Percentiles rank a stretch among this genome's conserved stretches.
phyloP scores from a whole-genome alignment of 2,888 invertebrate species.

The Cephus runcator region DNA sequence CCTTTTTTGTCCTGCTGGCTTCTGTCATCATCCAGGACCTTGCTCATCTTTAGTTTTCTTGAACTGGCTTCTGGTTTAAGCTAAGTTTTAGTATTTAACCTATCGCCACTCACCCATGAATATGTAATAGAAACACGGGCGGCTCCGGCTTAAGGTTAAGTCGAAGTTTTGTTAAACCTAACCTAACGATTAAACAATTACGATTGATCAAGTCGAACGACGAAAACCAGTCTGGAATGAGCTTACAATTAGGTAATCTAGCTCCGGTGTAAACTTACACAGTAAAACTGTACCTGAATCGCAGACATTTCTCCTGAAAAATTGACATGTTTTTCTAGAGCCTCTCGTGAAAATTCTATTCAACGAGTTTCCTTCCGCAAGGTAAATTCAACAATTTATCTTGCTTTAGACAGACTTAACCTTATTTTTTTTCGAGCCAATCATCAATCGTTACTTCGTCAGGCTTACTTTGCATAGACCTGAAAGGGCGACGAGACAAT shows the following conservation, averaged over 20 bases:
- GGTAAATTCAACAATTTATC: neutral
- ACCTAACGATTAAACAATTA: too few relatives aligned
- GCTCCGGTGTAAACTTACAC: too few relatives aligned
- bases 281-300: too few relatives aligned
- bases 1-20: neutral
- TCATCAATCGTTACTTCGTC: neutral
- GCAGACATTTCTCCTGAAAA: neutral
- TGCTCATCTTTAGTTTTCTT: neutral
- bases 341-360: neutral
- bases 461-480: neutral
- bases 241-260: too few relatives aligned
- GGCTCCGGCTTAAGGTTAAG: too few relatives aligned
- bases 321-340: neutral
- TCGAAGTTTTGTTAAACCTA: too few relatives aligned
- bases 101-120: too few relatives aligned
- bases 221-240: too few relatives aligned
- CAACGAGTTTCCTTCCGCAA: neutral
- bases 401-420: neutral
- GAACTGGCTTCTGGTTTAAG: neutral
- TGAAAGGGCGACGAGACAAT: neutral
- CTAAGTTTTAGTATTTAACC: too few relatives aligned
- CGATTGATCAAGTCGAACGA: too few relatives aligned
- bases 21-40: too few relatives aligned
- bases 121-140: too few relatives aligned
- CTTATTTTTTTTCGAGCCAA: neutral